Percentiles rank a stretch among this genome's conserved stretches.
These are phyloP conservation scores for Aramus guarauna DNA, from an alignment of 2,113 vertebrate genomes.

Conservation along the genomic window DNA sequence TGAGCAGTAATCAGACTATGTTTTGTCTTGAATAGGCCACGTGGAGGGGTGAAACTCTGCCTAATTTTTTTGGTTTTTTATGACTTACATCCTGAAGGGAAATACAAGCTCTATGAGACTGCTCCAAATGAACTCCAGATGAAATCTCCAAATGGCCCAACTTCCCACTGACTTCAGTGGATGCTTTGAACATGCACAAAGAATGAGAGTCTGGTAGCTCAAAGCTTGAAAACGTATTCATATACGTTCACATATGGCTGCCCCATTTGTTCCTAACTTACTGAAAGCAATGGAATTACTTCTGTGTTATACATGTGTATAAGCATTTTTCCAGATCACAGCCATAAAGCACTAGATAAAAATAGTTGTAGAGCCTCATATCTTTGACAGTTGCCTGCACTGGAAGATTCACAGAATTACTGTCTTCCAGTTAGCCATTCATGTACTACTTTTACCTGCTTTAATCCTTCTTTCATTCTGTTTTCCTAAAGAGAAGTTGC, in stretches of 20 bases:
- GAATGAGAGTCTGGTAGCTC: background rate
- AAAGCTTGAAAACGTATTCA: background rate
- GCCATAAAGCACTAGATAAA: background rate
- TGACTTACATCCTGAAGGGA: background rate
- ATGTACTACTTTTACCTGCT: background rate
- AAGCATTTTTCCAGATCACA: background rate
- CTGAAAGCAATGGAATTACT: background rate
- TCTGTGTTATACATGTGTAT: background rate
- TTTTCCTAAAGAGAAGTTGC: background rate
- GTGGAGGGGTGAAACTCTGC: background rate
- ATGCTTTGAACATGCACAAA: background rate
- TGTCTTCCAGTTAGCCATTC: background rate
- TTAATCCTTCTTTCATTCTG: background rate
- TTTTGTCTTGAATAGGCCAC: background rate
- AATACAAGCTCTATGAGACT: background rate
- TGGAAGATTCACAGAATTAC: background rate
- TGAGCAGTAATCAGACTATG: background rate
- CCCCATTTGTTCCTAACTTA: background rate
- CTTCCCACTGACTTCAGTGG: background rate
- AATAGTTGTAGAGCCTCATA: background rate
- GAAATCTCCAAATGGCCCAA: background rate
- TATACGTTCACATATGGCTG: background rate
- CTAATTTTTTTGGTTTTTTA: background rate
- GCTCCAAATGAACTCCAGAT: constrained; percentile 14
- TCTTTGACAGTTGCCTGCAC: background rate